Evolutionary conservation across 2,888 invertebrate species (phyloP), one percentile per base, ranked within the genome.

Genomic region (Colostygia pectinataria): DNA sequence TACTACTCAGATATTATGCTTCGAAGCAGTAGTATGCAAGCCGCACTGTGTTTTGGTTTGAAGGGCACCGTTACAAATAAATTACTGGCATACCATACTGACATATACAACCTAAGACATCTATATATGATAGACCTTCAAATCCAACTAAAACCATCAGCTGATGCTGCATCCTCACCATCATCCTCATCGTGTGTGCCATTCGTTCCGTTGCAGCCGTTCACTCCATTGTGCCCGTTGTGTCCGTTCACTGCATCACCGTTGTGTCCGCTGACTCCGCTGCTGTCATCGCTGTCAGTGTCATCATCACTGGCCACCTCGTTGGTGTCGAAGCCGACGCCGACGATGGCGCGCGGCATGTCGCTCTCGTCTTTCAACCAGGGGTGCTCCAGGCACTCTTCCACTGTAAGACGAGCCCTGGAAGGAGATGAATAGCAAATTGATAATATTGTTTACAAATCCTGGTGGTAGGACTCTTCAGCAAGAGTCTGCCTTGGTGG

Each of bases 331-430:
- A 82, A 86, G 28, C 86, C 88, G 50, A 82, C 77, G 57, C 88
- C 86, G 46, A 82, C 83, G 61, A 90, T 90, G 63, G 81, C 86
- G 56, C 85, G 86, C 63, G 92, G 91, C 60, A 92, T 78, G 56
- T 90, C 84, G 65, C 85, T 80, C 68, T 92, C 92, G 84, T 92
- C 92, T 87, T 91, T 92, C 68, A 98, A 93, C 98, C 98, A 98
- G 72, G 95, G 93, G 91, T 98, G 98, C 81, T 96, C 94, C 78
- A 98, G 93, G 90, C 98, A 95, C 88, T 97, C 95, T 74, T 94
- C 93, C 74, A 97, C 96, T 79, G 95, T 95, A 90, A 98, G 93
- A 88, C 98, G 95, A 87, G 95, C 94, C 87, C 98, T 98, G 91
- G 7, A 92, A 92, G 25, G 4, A 12, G 34, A 24, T 1, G 4